Conservation (phyloP, 2,113 vertebrate species). For the Psittacara wagleri region DNA sequence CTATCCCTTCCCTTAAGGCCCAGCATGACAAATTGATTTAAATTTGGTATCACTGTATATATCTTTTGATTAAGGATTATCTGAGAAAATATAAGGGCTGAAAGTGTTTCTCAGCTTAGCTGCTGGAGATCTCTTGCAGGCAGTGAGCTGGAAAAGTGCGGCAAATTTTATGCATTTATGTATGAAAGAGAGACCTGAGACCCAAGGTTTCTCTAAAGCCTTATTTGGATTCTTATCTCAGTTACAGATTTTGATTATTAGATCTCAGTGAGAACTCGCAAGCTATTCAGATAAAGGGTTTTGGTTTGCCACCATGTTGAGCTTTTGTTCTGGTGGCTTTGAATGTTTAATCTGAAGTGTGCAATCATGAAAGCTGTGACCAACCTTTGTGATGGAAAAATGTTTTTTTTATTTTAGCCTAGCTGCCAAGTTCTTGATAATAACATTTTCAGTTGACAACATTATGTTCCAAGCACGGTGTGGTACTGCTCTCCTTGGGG, state of each 20-base stretch:
- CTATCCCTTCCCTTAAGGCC: background rate
- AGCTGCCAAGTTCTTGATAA: background rate
- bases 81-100: background rate
- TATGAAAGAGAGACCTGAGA: slow-evolving; percentile 5
- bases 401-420: background rate
- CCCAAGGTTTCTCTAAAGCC: background rate
- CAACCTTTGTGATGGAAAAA: background rate
- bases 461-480: background rate
- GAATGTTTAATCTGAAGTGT: background rate
- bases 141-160: background rate
- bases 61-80: slow-evolving; percentile 33
- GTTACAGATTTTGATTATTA: slow-evolving; percentile 19
- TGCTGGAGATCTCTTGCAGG: background rate
- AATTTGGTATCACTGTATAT: background rate
- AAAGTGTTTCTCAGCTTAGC: background rate
- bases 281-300: background rate
- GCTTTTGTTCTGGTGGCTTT: background rate
- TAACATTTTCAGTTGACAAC: background rate
- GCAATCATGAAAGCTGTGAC: background rate
- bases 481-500: background rate
- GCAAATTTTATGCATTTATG: slow-evolving; percentile 15
- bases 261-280: background rate
- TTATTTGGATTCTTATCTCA: slow-evolving; percentile 14
- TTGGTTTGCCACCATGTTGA: background rate
- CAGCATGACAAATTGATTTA: background rate